Evolutionary conservation across 2,888 invertebrate species (phyloP), one percentile per base, ranked within the genome.

Genomic region (Protonemura montana): DNA sequence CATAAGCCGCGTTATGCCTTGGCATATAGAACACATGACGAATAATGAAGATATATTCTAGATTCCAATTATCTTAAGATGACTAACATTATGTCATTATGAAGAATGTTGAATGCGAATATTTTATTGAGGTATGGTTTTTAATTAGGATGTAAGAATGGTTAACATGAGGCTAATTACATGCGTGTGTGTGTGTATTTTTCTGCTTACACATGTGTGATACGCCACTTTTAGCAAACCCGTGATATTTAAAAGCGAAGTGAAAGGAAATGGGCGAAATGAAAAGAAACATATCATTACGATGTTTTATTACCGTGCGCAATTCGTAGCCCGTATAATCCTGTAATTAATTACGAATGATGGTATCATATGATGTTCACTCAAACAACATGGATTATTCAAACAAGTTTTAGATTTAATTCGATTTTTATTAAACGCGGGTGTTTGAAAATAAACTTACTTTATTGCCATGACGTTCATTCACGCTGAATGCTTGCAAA

Each of bases 11-110:
- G 16, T 59, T 21, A 21, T 13, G 41, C 6, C 41, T 35, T 35
- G 35, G 59, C 13, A 59, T 59, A 59, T 59, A 16, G 21, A 59
- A 13, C 59, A 59, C 13, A 21, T 59, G 59, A 59, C 59, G 59
- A 1, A 16, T 10, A 21, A 59, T 59, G 21, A 21, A 21, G 35
- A 21, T 10, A n/a, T n/a, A n/a, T 41, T 5, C 6, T 41, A 13
- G 41, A 21, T 10, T 59, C 59, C 59, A 59, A 59, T 59, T 59
- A 59, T 59, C 7, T 16, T 59, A 10, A 59, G 59, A 59, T 21
- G 59, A 59, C 59, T 59, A 59, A 59, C 59, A 59, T 59, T 59
- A 59, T 59, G 59, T 59, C 59, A 13, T 59, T 59, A 59, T 59
- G 59, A 59, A 59, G 21, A 59, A 59, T 59, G 59, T 59, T 59